These are phyloP conservation scores for Albula goreensis DNA, from an alignment of 2,113 vertebrate species.

Conservation along the genomic window DNA sequence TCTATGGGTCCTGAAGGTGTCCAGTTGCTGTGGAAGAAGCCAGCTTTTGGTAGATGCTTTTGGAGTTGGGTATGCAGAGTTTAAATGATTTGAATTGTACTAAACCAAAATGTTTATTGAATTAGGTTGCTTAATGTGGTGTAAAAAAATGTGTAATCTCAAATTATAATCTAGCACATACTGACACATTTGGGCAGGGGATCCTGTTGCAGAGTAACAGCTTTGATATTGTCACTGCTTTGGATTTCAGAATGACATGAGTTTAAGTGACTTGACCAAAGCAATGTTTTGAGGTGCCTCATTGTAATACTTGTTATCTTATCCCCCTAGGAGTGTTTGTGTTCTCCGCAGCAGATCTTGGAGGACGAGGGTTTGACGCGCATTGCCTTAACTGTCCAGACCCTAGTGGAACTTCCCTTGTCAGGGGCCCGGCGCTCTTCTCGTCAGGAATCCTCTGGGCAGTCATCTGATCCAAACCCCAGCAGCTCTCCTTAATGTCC, in stretches of 20 bases:
- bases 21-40: background rate
- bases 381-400: conserved; percentile 67
- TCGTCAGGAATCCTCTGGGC: conserved; percentile 38
- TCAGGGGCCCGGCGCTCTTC: conserved; percentile 31
- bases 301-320: conserved; percentile 5
- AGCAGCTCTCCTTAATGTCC: conserved; percentile 8
- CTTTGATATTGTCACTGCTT: too few species aligned
- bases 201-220: too few species aligned
- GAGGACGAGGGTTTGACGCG: conserved; percentile 77
- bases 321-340: conserved; percentile 69
- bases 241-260: too few species aligned
- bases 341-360: conserved; percentile 73
- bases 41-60: background rate
- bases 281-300: background rate
- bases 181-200: too few species aligned
- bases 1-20: background rate
- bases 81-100: too few species aligned
- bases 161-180: too few species aligned
- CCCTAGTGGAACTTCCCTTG: conserved; percentile 59
- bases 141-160: too few species aligned
- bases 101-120: background rate
- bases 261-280: too few species aligned
- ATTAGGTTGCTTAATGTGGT: background rate
- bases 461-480: conserved; percentile 22
- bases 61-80: background rate